Base-by-base conservation (phyloP, 2,888 invertebrate genomes). In the Drosophila rubida region DNA sequence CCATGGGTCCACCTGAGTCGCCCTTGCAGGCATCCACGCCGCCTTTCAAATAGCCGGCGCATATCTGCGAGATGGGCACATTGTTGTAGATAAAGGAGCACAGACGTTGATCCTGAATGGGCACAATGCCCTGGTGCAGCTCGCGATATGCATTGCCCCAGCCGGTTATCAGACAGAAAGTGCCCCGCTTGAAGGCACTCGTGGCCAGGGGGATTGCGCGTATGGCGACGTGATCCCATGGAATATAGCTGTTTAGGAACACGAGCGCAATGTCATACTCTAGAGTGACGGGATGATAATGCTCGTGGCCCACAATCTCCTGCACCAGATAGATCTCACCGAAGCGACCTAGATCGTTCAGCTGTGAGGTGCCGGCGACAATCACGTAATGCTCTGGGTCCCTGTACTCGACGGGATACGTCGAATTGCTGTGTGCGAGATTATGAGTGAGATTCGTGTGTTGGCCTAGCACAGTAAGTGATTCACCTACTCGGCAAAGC, bases 261-360 rank as follows among this genome's bases (percentile, higher is more conserved):
- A 84, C 11, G 35, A 81, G 42, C 0, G 81, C 85, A 19, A 81
- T 84, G 19, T 81, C 81, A 27, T 81, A 69, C 49, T 76, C 76
- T n/a, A 81, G 35, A 1, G 78, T 63, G 0, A 0, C 2, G 1
- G 13, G 25, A 1, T 61, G 22, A 13, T 68, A 81, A 0, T 2
- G 0, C 2, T 35, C 5, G 3, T 81, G 81, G 1, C 60, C 67
- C 4, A 81, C 22, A 2, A 81, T 78, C 23, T 39, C 4, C 13
- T 74, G 62, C 3, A 81, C 54, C 13, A 69, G 22, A 41, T 55
- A 76, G 8, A 54, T 60, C 27, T 59, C 22, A 0, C 69, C 68
- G 0, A 39, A 51, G 1, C 37, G n/a, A 1, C 63, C 55, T 2
- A n/a, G 0, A 4, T 7, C 11, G 0, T 39, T 2, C 1, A 78